These are phyloP conservation scores for Nyctereutes procyonoides DNA, from an alignment of 2,113 vertebrate species.

Conservation along the genomic window DNA sequence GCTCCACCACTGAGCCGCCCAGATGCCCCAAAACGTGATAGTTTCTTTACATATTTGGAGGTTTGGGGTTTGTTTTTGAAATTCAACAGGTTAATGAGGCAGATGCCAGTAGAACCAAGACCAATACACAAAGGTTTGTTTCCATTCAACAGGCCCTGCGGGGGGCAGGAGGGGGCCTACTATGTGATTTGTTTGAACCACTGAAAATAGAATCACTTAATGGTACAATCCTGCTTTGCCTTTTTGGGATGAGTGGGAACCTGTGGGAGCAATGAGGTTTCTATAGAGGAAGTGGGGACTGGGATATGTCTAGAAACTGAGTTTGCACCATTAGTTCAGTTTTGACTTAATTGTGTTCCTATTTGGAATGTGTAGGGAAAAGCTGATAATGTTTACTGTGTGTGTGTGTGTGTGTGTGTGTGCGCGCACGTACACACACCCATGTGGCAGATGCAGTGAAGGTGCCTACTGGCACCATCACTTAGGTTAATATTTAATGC, in stretches of 20 bases:
- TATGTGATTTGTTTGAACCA: neutral
- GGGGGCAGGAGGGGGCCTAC: neutral
- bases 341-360: neutral
- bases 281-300: neutral
- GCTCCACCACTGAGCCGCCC: no score
- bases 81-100: neutral
- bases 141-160: neutral
- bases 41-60: neutral
- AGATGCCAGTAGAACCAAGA: neutral
- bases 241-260: neutral
- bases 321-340: neutral
- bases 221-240: neutral
- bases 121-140: neutral
- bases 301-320: neutral
- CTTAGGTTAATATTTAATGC: neutral
- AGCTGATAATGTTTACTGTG: neutral
- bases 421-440: rapidly evolving
- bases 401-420: neutral
- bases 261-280: neutral
- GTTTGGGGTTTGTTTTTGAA: neutral
- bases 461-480: neutral
- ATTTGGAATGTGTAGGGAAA: neutral
- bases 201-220: neutral
- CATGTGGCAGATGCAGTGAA: neutral
- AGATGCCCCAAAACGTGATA: neutral